Conservation (phyloP, 1,140 invertebrate species). For the Drosophila persimilis region DNA sequence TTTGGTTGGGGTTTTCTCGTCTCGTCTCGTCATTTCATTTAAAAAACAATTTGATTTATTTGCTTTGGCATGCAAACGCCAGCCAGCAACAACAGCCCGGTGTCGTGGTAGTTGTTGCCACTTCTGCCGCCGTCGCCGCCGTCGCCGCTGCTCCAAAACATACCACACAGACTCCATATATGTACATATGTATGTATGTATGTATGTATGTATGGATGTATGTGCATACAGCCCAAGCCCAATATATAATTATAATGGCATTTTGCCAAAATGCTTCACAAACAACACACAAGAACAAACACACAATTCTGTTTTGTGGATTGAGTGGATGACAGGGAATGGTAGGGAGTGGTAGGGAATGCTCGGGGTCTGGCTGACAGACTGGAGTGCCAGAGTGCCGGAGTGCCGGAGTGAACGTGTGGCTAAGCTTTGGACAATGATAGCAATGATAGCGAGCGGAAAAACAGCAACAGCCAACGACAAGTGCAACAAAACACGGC, state of each 20-base stretch:
- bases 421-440: neutral
- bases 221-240: slow-evolving; percentile 12
- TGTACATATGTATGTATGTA: slow-evolving; percentile 19
- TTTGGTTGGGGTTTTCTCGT: slow-evolving; percentile 17
- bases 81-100: slow-evolving; percentile 35
- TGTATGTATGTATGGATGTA: no score
- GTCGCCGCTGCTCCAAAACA: slow-evolving; percentile 37
- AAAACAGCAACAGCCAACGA: no score
- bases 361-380: no score
- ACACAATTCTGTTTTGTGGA: slow-evolving; percentile 15
- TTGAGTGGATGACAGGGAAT: no score
- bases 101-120: slow-evolving; percentile 17
- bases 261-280: slow-evolving; percentile 66
- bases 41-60: slow-evolving; percentile 66
- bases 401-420: no score
- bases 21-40: slow-evolving; percentile 27
- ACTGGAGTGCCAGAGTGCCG: no score
- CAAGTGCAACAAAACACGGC: neutral
- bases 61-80: slow-evolving; percentile 42
- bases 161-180: slow-evolving; percentile 33
- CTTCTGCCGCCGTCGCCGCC: neutral
- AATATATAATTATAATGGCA: slow-evolving; percentile 77
- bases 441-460: slow-evolving; percentile 2
- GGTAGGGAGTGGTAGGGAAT: no score
- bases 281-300: slow-evolving; percentile 26